Base-by-base conservation (phyloP, 2,797 vertebrate species). In the Spheniscus humboldti region DNA sequence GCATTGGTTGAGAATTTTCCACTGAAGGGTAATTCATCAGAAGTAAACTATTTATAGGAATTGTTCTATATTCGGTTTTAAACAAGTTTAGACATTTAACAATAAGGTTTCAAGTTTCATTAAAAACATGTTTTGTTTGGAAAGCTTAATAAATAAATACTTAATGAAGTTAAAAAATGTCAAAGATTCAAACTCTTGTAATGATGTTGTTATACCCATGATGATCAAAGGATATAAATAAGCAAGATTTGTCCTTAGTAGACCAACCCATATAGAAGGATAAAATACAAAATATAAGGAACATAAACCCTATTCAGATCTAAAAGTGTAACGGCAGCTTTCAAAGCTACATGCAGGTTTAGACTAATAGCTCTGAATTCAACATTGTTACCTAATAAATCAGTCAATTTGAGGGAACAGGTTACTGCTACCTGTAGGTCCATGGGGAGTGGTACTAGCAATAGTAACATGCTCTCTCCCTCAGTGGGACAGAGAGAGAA, bases 21-120 rank as follows among this genome's bases (percentile, higher is more conserved):
- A 95, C 76, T 90, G 73, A 92, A 86, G 83, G 41, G 47, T 88
- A 95, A 93, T 94, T 93, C 25, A 82, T 86, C 86, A 94, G 76
- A 95, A 88, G 33, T 39, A 88, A 95, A 78, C 69, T 92, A 85
- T 92, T 93, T 92, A 95, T 81, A 92, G 62, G 69, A 55, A 76
- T 71, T 90, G 43, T 41, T 94, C 68, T 31, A 82, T 43, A 68
- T 75, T 89, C 0, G 0, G 24, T 47, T 90, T 94, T 53, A 75
- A 88, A 91, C 43, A 77, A 68, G 17, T 91, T 94, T 77, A 80
- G 48, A 66, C 52, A 72, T 90, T 94, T 91, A 92, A 88, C 27
- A 76, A 48, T 24, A 89, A 47, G 37, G 37, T 18, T 92, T 90
- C 55, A n/a, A 45, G 41, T 94, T 88, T 66, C 67, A 92, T 93